A percentile compares a stretch with the other conserved stretches of the same genome.
These are phyloP conservation scores for Corydoras sp. DNA, from an alignment of 2,113 vertebrate genomes.

Conservation along the genomic window DNA sequence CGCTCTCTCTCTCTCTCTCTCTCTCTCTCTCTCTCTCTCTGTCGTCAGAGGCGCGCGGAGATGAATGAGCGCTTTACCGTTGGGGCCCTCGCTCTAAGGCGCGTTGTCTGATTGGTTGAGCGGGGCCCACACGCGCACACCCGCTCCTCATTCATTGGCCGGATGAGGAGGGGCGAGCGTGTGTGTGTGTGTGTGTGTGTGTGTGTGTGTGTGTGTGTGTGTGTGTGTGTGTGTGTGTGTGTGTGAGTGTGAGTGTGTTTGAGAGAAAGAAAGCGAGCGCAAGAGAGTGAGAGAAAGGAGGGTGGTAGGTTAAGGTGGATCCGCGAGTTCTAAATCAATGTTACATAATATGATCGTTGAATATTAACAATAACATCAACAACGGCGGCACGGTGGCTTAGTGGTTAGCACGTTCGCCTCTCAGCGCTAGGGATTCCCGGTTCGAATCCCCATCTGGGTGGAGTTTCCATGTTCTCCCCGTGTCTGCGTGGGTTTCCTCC, in stretches of 20 bases:
- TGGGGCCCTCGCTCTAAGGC: constrained; percentile 5
- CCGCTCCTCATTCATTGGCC: constrained; percentile 30
- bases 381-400: no score
- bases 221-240: neutral
- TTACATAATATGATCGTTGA: no score
- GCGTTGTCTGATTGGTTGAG: constrained; percentile 12
- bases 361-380: no score
- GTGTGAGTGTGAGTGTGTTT: neutral
- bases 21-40: constrained; percentile 21
- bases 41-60: constrained; percentile 24
- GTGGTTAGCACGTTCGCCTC: no score
- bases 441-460: no score
- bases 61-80: constrained; percentile 27
- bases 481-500: no score
- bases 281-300: no score
- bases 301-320: no score
- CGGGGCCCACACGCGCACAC: constrained; percentile 21
- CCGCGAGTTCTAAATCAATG: no score
- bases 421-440: no score
- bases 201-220: neutral
- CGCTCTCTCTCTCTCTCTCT: constrained; percentile 16
- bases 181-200: neutral
- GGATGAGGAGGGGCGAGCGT: constrained; percentile 15
- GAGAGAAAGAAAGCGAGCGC: no score
- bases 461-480: no score